These are phyloP conservation scores for Macrotus californicus DNA, from an alignment of 2,113 vertebrate genomes.

Conservation along the genomic window DNA sequence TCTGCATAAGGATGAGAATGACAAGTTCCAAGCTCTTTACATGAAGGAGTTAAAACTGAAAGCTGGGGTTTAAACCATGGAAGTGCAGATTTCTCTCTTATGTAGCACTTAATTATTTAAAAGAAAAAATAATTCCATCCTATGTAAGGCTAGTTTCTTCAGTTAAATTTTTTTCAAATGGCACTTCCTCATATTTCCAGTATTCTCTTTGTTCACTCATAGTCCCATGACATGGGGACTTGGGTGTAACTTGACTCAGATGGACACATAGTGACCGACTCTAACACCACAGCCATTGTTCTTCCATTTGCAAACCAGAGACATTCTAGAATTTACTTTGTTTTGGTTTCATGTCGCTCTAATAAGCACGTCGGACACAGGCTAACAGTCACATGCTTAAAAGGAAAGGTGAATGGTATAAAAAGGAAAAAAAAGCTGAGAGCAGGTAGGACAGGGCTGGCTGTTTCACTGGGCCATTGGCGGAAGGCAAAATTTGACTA, in stretches of 20 bases:
- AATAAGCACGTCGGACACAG: background rate
- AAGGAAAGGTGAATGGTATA: constrained; percentile 60
- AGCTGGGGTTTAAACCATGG: background rate
- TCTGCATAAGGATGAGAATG: background rate
- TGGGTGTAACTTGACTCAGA: background rate
- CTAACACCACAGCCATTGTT: background rate
- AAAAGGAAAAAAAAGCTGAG: background rate
- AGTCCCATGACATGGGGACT: background rate
- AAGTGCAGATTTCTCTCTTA: background rate
- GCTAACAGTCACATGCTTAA: constrained; percentile 24
- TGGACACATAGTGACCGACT: background rate
- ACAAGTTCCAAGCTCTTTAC: background rate
- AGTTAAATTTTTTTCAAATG: background rate
- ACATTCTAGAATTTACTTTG: background rate
- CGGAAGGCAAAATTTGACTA: constrained; percentile 50
- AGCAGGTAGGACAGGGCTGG: constrained; percentile 61
- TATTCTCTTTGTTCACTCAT: background rate
- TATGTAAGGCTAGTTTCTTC: background rate
- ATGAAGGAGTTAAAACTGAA: background rate
- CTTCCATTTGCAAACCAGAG: background rate
- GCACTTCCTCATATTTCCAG: background rate
- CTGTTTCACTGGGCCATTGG: constrained; percentile 70
- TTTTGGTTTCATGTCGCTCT: background rate
- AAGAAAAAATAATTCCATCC: background rate
- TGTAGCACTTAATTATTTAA: background rate